Percentiles rank a stretch among this genome's conserved stretches.
phyloP scores from a whole-genome alignment of 1,140 invertebrate genomes.

The Agrypnia vestita region DNA sequence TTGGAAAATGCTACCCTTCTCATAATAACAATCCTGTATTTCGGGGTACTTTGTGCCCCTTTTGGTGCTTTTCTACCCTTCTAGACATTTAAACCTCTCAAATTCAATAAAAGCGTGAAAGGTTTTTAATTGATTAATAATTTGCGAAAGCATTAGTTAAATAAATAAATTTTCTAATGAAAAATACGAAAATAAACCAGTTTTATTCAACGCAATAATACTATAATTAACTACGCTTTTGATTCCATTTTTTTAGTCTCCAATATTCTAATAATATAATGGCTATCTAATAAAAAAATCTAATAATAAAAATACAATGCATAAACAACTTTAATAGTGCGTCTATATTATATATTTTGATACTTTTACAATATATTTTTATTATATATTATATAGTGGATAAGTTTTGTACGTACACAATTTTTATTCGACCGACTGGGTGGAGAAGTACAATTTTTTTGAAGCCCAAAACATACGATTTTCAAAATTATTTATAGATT shows the following conservation, averaged over 20 bases:
- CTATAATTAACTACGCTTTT: no score
- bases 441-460: no score
- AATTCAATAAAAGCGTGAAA: conserved; percentile 16
- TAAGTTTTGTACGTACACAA: neutral
- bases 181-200: neutral
- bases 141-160: neutral
- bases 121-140: conserved; percentile 16
- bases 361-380: no score
- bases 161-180: neutral
- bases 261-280: no score
- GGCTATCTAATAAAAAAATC: neutral
- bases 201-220: neutral
- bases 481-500: no score
- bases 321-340: no score
- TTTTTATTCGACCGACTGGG: neutral
- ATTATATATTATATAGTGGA: neutral
- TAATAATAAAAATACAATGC: no score
- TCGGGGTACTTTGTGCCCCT: neutral
- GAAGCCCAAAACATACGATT: no score
- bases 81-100: conserved; percentile 6
- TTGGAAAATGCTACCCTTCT: neutral
- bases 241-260: neutral
- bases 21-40: conserved; percentile 14
- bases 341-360: no score
- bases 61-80: neutral